Percentiles rank a stretch among this genome's conserved stretches.
Evolutionary conservation across 2,113 vertebrate species (phyloP).

Genomic region (Oreotrochilus melanogaster): DNA sequence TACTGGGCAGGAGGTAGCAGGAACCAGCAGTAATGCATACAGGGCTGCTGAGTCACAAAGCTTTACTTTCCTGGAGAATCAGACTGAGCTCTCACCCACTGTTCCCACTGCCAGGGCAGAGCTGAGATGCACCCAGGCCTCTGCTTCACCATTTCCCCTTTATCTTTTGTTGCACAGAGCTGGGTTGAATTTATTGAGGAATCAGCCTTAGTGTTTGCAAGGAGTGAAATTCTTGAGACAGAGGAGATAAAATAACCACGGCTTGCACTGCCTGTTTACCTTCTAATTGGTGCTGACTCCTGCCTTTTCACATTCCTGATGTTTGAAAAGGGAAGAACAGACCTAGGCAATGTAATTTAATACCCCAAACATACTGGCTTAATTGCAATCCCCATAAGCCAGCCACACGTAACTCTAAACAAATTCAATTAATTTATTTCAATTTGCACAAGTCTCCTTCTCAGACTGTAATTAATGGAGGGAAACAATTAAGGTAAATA

Average conservation of each 20-base stretch:
- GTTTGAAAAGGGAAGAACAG: constrained; percentile 23
- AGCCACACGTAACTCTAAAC: constrained; percentile 58
- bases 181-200: neutral
- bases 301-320: neutral
- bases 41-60: neutral
- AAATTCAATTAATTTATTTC: constrained; percentile 74
- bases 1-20: constrained; percentile 8
- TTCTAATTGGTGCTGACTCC: constrained; percentile 7
- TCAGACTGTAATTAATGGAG: constrained; percentile 65
- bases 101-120: neutral
- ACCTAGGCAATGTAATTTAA: constrained; percentile 54
- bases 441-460: constrained; percentile 63
- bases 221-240: neutral
- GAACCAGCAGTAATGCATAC: neutral
- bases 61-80: neutral
- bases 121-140: neutral
- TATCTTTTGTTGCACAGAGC: neutral
- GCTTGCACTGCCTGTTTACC: neutral
- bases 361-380: constrained; percentile 34
- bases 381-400: constrained; percentile 58
- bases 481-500: constrained; percentile 65
- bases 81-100: neutral
- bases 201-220: neutral
- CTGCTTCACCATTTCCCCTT: neutral
- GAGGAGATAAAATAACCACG: neutral